phyloP scores from a whole-genome alignment of 2,797 vertebrate species.

The Smutsia gigantea region DNA sequence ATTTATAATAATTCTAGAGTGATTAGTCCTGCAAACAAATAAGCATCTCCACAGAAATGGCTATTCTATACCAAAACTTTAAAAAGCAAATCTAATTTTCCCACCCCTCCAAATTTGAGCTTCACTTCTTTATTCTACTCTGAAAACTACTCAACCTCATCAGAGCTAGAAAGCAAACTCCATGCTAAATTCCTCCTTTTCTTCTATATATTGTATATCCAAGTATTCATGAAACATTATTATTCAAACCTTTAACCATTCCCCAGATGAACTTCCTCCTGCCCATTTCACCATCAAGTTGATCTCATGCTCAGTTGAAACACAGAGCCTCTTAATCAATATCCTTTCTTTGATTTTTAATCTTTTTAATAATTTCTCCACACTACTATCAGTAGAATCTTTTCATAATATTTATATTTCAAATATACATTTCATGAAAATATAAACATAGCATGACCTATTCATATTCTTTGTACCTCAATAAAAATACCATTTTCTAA shows the following conservation, averaged over 20 bases:
- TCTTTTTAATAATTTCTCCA: not conserved
- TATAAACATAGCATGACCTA: not conserved
- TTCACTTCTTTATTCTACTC: not conserved
- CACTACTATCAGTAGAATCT: not conserved
- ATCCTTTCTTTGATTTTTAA: not conserved
- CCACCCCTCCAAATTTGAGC: not conserved
- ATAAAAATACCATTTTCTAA: not conserved
- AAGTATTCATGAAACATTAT: not conserved
- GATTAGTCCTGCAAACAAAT: not conserved
- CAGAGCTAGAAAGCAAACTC: not conserved
- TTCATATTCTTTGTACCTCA: not conserved
- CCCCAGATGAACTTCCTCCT: not conserved
- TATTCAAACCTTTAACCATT: not conserved
- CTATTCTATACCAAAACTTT: not conserved
- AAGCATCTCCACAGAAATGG: not conserved
- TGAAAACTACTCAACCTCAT: not conserved
- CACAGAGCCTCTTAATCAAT: not conserved
- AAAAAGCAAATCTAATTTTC: not conserved
- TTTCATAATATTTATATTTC: not conserved
- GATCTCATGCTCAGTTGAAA: not conserved
- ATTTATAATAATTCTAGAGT: not conserved
- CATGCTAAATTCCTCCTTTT: no score
- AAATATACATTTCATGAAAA: not conserved
- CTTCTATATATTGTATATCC: not conserved
- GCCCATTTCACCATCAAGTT: not conserved